phyloP scores from a whole-genome alignment of 2,113 vertebrate genomes.

The Odontophorus gujanensis region DNA sequence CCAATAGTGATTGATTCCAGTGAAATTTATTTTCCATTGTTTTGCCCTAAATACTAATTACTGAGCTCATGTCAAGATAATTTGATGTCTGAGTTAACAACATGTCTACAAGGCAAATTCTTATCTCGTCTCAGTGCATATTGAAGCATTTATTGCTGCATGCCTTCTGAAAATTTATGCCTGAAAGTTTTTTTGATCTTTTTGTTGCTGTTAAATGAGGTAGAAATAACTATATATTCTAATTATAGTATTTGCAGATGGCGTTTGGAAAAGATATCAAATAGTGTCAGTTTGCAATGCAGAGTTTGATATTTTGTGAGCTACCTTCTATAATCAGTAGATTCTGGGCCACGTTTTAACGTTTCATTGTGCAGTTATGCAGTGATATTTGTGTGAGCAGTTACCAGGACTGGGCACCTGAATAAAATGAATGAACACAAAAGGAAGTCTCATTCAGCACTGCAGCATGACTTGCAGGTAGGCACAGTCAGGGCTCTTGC shows the following conservation, averaged over 20 bases:
- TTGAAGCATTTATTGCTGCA: conserved; percentile 8
- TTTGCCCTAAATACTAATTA: conserved; percentile 25
- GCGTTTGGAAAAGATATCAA: conserved; percentile 49
- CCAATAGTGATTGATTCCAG: background rate
- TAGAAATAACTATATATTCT: conserved; percentile 56
- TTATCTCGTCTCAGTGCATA: background rate
- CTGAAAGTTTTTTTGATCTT: conserved; percentile 42
- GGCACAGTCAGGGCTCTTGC: background rate
- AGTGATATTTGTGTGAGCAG: background rate
- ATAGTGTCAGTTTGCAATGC: conserved; percentile 30
- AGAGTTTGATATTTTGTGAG: background rate
- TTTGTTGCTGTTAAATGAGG: conserved; percentile 62
- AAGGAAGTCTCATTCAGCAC: background rate
- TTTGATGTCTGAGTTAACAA: background rate
- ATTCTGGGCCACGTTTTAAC: background rate
- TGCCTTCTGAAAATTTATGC: conserved; percentile 2
- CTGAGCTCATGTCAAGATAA: background rate
- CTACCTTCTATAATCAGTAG: background rate
- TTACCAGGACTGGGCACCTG: background rate
- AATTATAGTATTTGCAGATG: conserved; percentile 72
- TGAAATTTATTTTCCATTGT: background rate
- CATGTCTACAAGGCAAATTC: background rate
- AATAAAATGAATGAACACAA: background rate
- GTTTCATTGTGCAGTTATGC: background rate
- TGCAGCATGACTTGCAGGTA: background rate